Evolutionary conservation across 2,797 vertebrate species (phyloP).

Genomic region (Luscinia luscinia): DNA sequence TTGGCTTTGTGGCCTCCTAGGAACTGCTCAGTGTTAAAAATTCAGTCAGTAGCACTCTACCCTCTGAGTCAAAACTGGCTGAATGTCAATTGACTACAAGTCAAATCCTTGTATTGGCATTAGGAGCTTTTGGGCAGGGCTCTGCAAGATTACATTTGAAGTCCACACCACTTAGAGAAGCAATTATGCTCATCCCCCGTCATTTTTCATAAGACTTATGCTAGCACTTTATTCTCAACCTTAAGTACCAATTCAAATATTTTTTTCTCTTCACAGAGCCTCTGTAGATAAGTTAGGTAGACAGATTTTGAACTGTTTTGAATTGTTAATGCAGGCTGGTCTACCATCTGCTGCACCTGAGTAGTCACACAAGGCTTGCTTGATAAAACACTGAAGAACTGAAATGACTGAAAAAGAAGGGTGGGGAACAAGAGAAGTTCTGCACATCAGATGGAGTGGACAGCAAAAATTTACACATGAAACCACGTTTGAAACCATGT

Average conservation of each 20-base stretch:
- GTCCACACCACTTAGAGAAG: not conserved
- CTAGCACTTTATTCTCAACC: not conserved
- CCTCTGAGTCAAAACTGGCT: conserved; percentile 57
- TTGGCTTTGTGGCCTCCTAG: conserved; percentile 36
- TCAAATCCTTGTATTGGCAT: conserved; percentile 45
- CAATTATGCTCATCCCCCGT: not conserved
- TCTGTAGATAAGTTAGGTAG: not conserved
- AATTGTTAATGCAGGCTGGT: not conserved
- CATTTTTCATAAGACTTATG: not conserved
- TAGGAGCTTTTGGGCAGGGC: conserved; percentile 16
- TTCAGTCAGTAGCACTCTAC: conserved; percentile 47
- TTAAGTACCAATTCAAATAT: not conserved
- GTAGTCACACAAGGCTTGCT: not conserved
- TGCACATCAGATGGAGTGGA: not conserved
- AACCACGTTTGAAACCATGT: not conserved
- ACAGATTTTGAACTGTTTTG: not conserved
- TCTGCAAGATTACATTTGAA: conserved; percentile 19
- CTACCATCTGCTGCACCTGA: not conserved
- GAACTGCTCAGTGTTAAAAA: conserved; percentile 30
- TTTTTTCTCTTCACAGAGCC: not conserved
- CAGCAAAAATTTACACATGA: not conserved
- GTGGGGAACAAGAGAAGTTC: not conserved
- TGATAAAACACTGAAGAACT: not conserved
- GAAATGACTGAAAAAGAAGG: not conserved
- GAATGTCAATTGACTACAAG: conserved; percentile 44